Conservation (phyloP, 2,113 vertebrate species). For the Oncorhynchus nerka region DNA sequence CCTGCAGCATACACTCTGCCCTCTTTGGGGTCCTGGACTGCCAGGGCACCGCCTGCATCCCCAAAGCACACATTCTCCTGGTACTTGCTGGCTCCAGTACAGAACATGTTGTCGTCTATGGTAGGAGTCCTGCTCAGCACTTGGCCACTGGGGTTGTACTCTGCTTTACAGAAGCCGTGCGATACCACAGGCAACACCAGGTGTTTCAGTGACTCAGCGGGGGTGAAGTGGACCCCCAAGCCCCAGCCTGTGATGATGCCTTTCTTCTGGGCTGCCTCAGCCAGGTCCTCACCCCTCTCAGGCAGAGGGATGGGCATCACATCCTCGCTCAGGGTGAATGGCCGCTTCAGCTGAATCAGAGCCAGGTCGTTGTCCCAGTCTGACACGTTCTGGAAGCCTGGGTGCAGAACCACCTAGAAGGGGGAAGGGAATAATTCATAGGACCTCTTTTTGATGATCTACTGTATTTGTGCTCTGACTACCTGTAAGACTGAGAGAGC, state of each 20-base stretch:
- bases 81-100: constrained; percentile 50
- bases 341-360: constrained; percentile 58
- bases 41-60: constrained; percentile 76
- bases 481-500: not conserved
- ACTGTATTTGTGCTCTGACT: not conserved
- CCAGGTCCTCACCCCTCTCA: constrained; percentile 47
- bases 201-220: constrained; percentile 59
- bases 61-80: constrained; percentile 76
- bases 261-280: constrained; percentile 9
- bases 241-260: constrained; percentile 78
- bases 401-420: constrained; percentile 72
- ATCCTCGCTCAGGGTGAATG: constrained; percentile 69
- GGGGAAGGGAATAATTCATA: not conserved
- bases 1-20: constrained; percentile 67
- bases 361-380: constrained; percentile 41
- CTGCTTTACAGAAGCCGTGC: constrained; percentile 29
- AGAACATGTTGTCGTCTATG: constrained; percentile 71
- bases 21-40: constrained; percentile 39
- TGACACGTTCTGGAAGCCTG: constrained; percentile 55
- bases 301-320: constrained; percentile 80
- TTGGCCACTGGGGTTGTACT: not conserved
- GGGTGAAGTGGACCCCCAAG: constrained; percentile 48
- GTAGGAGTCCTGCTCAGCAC: constrained; percentile 37
- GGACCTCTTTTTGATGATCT: not conserved
- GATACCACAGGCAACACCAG: constrained; percentile 61